Conservation (phyloP, 2,888 invertebrate genomes). For the Xylocampa areola region DNA sequence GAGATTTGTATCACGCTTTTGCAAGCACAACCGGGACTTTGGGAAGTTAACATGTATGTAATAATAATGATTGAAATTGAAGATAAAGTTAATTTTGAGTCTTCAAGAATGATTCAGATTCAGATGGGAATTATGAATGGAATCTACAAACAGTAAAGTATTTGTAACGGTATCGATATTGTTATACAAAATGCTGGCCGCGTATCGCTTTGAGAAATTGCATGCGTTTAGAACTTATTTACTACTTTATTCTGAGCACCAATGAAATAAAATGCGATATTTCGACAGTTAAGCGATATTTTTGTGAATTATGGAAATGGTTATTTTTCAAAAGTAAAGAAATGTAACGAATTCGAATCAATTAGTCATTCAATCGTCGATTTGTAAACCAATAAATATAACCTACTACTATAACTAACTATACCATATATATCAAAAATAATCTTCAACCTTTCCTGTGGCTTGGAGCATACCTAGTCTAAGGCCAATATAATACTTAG, state of each 20-base stretch:
- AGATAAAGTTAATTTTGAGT: conserved; percentile 5
- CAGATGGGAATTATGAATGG: conserved; percentile 32
- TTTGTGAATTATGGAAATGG: too few relatives aligned
- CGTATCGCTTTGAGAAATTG: conserved; percentile 41
- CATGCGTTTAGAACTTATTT: conserved; percentile 35
- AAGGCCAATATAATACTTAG: too few relatives aligned
- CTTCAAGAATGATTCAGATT: conserved; percentile 12
- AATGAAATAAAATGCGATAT: conserved; percentile 31
- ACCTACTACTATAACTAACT: too few relatives aligned
- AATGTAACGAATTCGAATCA: too few relatives aligned
- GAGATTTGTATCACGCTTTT: conserved; percentile 18
- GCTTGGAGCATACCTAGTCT: too few relatives aligned
- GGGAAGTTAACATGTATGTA: conserved; percentile 16
- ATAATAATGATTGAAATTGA: not conserved
- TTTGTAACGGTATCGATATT: conserved; percentile 42
- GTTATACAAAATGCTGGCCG: conserved; percentile 28
- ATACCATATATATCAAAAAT: too few relatives aligned
- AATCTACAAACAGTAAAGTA: conserved; percentile 37
- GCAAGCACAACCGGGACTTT: not conserved
- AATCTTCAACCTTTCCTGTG: too few relatives aligned
- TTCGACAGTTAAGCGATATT: conserved; percentile 22
- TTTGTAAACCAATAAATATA: too few relatives aligned
- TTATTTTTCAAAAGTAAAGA: too few relatives aligned
- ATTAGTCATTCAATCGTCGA: too few relatives aligned
- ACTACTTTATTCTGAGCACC: conserved; percentile 43